A percentile compares a stretch with the other conserved stretches of the same genome.
These are phyloP conservation scores for Spodoptera litura DNA, from an alignment of 1,140 invertebrate genomes.

Conservation along the genomic window DNA sequence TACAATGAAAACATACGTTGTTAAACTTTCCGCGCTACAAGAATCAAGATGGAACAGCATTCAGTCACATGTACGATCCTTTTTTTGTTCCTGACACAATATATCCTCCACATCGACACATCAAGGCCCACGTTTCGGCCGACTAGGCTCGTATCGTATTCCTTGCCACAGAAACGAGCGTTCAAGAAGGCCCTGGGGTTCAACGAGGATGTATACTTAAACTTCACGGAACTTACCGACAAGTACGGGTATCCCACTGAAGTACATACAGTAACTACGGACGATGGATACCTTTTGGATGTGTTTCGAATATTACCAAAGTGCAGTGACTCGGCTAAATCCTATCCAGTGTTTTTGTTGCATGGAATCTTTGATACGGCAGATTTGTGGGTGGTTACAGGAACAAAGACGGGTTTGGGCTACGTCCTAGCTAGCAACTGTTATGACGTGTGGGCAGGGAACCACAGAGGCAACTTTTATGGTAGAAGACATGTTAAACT, in stretches of 20 bases:
- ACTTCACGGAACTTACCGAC: conserved; percentile 63
- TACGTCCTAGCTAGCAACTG: conserved; percentile 86
- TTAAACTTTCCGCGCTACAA: conserved; percentile 52
- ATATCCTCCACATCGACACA: conserved; percentile 33
- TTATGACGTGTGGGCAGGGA: conserved; percentile 91
- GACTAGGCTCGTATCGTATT: conserved; percentile 49
- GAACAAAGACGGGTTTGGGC: conserved; percentile 83
- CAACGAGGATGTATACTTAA: conserved; percentile 65
- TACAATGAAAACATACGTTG: conserved; percentile 56
- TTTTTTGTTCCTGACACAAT: conserved; percentile 36
- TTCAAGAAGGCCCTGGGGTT: conserved; percentile 57
- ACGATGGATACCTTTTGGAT: conserved; percentile 88
- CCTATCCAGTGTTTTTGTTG: conserved; percentile 88
- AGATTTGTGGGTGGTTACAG: conserved; percentile 88
- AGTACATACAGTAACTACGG: conserved; percentile 74
- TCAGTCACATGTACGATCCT: conserved; percentile 1
- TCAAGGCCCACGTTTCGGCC: conserved; percentile 22
- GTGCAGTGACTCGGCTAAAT: conserved; percentile 55
- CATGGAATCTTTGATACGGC: conserved; percentile 91
- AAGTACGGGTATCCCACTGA: conserved; percentile 68
- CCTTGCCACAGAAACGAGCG: conserved; percentile 52
- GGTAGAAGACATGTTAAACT: conserved; percentile 87
- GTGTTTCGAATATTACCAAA: conserved; percentile 88
- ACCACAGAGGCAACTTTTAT: conserved; percentile 91
- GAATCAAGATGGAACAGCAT: conserved; percentile 46